phyloP scores from a whole-genome alignment of 2,113 vertebrate species.

The Tragelaphus buxtoni region DNA sequence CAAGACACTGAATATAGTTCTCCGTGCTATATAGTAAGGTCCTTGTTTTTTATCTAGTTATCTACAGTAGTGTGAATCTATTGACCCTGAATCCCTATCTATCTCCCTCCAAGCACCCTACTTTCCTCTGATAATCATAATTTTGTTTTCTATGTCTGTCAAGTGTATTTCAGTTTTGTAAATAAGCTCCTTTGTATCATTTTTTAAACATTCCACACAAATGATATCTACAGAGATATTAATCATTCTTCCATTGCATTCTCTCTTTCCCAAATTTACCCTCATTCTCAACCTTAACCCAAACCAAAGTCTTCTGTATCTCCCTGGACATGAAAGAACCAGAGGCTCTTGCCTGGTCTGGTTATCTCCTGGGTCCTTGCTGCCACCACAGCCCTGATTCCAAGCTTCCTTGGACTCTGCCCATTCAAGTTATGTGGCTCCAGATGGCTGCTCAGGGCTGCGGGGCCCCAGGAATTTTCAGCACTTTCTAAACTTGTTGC shows the following conservation, averaged over 20 bases:
- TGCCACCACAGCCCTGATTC: neutral
- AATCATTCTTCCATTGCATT: neutral
- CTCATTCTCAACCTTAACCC: neutral
- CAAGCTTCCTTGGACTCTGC: neutral
- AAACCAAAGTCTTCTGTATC: neutral
- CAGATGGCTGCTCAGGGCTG: neutral
- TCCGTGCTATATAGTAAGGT: neutral
- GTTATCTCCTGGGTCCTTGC: neutral
- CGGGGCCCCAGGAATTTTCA: neutral
- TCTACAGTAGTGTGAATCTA: neutral
- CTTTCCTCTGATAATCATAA: neutral
- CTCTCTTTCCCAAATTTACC: neutral
- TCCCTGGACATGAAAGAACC: neutral
- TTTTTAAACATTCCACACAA: neutral
- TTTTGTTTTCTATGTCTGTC: neutral
- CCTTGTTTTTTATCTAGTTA: neutral
- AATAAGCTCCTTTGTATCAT: neutral
- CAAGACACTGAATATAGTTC: neutral
- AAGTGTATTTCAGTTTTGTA: neutral
- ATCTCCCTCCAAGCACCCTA: neutral
- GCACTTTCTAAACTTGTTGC: neutral
- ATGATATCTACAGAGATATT: neutral
- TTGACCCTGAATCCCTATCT: neutral
- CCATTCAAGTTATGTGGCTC: neutral
- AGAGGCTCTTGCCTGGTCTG: neutral